Evolutionary conservation across 2,888 invertebrate genomes (phyloP).

Genomic region (Clepsis dumicolana): DNA sequence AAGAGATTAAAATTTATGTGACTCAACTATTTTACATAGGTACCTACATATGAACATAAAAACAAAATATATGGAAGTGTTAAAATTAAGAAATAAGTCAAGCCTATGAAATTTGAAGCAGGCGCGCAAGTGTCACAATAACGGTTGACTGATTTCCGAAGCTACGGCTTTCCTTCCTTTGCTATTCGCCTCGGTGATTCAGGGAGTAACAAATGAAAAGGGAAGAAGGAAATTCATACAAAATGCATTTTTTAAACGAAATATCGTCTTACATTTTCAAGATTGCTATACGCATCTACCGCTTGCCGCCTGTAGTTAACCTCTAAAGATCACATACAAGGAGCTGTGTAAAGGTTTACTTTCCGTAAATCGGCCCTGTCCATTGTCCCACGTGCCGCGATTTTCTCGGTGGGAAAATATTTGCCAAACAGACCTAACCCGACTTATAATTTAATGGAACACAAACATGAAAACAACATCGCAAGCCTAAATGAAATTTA

Average conservation of each 20-base stretch:
- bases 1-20: not conserved
- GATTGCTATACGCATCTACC: not conserved
- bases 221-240: not conserved
- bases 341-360: not conserved
- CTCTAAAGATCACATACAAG: not conserved
- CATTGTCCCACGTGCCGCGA: slow-evolving; percentile 9
- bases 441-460: slow-evolving; percentile 70
- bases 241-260: not conserved
- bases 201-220: slow-evolving; percentile 10
- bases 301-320: not conserved
- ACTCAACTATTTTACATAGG: not conserved
- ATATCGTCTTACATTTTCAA: not conserved
- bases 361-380: slow-evolving; percentile 8
- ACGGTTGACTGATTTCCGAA: slow-evolving; percentile 25
- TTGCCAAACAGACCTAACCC: slow-evolving; percentile 67
- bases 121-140: slow-evolving; percentile 25
- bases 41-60: not conserved
- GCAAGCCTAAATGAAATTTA: slow-evolving; percentile 65
- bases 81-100: slow-evolving; percentile 16
- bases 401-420: slow-evolving; percentile 59
- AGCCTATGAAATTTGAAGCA: slow-evolving; percentile 14
- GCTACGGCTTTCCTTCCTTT: slow-evolving; percentile 9
- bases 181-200: slow-evolving; percentile 13
- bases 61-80: not conserved
- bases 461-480: slow-evolving; percentile 71